Evolutionary conservation across 2,888 invertebrate genomes (phyloP).

Genomic region (Axea sp.): DNA sequence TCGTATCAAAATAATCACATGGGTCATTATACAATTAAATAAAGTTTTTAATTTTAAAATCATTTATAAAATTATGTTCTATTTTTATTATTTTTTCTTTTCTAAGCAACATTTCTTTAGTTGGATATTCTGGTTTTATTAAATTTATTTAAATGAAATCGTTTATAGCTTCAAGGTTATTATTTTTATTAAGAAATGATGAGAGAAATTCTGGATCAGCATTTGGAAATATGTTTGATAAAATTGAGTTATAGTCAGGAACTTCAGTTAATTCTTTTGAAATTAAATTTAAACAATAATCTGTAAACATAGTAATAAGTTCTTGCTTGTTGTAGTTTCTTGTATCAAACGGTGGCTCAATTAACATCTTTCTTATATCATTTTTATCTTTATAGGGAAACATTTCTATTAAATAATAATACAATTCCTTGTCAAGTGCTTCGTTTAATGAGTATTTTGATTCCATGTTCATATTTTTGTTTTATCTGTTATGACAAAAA

Average conservation of each 20-base stretch:
- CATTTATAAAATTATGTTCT: conserved; percentile 75
- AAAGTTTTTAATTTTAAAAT: conserved; percentile 79
- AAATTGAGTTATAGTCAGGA: background rate
- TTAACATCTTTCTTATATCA: background rate
- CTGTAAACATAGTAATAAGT: background rate
- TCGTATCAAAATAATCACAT: conserved; percentile 72
- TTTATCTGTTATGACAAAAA: no score
- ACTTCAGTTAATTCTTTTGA: background rate
- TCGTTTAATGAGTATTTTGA: no score
- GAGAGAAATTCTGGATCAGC: conserved; percentile 72
- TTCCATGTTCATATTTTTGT: no score
- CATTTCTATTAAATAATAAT: conserved; percentile 13
- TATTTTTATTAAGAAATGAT: background rate
- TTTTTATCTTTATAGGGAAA: conserved; percentile 2
- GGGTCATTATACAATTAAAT: conserved; percentile 80
- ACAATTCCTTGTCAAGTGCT: conserved; percentile 1
- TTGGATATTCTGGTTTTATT: background rate
- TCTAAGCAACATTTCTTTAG: background rate
- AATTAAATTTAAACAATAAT: background rate
- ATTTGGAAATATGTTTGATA: conserved; percentile 72
- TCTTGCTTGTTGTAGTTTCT: background rate
- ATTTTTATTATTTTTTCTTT: background rate
- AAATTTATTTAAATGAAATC: conserved; percentile 8
- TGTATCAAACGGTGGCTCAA: conserved; percentile 7
- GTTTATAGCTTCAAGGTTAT: background rate